These are phyloP conservation scores for Spodoptera picta DNA, from an alignment of 2,888 invertebrate genomes.

Conservation along the genomic window DNA sequence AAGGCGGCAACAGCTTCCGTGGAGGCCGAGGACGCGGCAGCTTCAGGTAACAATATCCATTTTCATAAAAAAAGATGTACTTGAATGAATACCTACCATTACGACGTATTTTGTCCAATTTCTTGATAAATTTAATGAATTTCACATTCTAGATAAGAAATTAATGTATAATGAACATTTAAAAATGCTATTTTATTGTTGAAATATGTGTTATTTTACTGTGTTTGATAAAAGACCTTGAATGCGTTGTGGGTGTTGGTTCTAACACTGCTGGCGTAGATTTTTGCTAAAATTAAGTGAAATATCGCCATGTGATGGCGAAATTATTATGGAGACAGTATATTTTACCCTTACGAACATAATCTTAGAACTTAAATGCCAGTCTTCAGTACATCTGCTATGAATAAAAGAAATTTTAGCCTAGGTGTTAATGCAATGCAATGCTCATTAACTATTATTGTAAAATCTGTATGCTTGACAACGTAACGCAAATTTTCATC, in stretches of 20 bases:
- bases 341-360: too few relatives aligned
- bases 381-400: too few relatives aligned
- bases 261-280: conserved; percentile 32
- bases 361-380: too few relatives aligned
- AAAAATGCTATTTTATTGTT: background rate
- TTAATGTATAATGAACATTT: too few relatives aligned
- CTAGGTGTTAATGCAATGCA: too few relatives aligned
- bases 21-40: conserved; percentile 80
- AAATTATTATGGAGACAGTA: too few relatives aligned
- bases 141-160: background rate
- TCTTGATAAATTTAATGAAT: conserved; percentile 2
- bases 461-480: too few relatives aligned
- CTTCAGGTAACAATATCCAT: conserved; percentile 73
- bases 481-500: too few relatives aligned
- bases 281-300: background rate
- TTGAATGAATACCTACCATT: background rate
- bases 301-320: too few relatives aligned
- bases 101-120: background rate
- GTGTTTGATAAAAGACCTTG: conserved; percentile 10
- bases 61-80: conserved; percentile 2
- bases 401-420: too few relatives aligned
- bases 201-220: background rate
- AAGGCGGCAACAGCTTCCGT: conserved; percentile 74
- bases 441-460: too few relatives aligned
- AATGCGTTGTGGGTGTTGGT: background rate